These are phyloP conservation scores for Xestia xanthographa DNA, from an alignment of 2,888 invertebrate genomes.

Conservation along the genomic window DNA sequence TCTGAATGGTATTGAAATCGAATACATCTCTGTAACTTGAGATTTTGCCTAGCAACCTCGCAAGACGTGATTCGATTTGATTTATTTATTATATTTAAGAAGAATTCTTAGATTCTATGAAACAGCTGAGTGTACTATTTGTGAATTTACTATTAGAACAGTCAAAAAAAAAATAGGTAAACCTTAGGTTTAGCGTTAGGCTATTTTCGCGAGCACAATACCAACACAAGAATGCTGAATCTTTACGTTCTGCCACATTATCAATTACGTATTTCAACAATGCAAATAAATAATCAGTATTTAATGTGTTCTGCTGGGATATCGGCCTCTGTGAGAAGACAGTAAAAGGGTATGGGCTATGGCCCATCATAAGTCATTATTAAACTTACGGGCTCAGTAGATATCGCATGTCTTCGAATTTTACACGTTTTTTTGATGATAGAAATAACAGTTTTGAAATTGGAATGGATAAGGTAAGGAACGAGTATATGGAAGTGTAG, in stretches of 20 bases:
- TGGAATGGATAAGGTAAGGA: no score
- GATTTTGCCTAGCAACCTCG: slow-evolving; percentile 33
- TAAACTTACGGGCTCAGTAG: background rate
- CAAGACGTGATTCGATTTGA: background rate
- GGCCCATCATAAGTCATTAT: background rate
- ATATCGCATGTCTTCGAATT: background rate
- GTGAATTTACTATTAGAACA: background rate
- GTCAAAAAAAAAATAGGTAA: background rate
- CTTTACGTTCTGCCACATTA: no score
- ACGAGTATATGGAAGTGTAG: no score
- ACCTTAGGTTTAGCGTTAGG: background rate
- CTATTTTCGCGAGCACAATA: background rate
- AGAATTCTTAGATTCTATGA: background rate
- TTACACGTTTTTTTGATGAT: background rate
- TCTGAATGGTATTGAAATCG: slow-evolving; percentile 32
- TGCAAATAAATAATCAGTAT: no score
- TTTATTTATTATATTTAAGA: background rate
- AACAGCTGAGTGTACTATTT: background rate
- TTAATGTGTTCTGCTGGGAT: background rate
- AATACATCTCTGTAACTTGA: slow-evolving; percentile 24
- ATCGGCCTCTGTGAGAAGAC: background rate
- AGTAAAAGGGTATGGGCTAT: background rate
- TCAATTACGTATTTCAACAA: no score
- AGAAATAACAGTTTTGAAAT: no score
- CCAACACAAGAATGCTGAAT: no score